These are phyloP conservation scores for Macrostomum cliftonense DNA, from an alignment of 2,888 invertebrate species.

Conservation along the genomic window DNA sequence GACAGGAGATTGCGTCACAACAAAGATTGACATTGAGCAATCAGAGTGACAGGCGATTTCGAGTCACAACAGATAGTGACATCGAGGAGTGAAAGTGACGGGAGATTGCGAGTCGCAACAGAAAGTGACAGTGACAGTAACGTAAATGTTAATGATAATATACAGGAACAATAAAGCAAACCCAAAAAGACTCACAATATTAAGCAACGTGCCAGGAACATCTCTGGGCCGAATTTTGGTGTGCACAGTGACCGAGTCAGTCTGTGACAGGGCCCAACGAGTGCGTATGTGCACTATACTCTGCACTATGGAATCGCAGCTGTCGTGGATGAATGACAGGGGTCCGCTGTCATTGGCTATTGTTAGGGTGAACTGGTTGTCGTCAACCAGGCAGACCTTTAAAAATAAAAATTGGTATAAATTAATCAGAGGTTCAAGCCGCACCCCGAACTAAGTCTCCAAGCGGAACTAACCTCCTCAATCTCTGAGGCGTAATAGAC, in stretches of 20 bases:
- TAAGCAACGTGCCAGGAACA: conserved; percentile 83
- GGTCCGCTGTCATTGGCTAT: conserved; percentile 87
- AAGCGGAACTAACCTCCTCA: conserved; percentile 60
- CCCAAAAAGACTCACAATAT: conserved; percentile 47
- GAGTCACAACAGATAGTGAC: too few relatives aligned
- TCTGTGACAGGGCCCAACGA: conserved; percentile 80
- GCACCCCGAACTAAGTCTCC: too few relatives aligned
- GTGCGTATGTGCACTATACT: conserved; percentile 89
- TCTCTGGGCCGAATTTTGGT: conserved; percentile 93
- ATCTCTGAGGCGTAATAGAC: conserved; percentile 96
- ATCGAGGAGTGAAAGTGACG: too few relatives aligned
- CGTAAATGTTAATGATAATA: too few relatives aligned
- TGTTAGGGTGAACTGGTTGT: conserved; percentile 87
- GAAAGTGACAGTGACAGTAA: too few relatives aligned
- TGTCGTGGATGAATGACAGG: conserved; percentile 86
- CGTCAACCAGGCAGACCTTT: conserved; percentile 50
- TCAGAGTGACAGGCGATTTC: too few relatives aligned
- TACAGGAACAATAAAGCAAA: too few relatives aligned
- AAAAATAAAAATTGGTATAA: too few relatives aligned
- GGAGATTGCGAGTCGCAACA: too few relatives aligned
- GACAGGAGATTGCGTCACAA: too few relatives aligned
- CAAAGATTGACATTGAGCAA: too few relatives aligned
- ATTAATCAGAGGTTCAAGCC: too few relatives aligned
- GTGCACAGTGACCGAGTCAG: conserved; percentile 47
- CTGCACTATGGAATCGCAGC: conserved; percentile 89